Percentiles rank a stretch among this genome's conserved stretches.
These are phyloP conservation scores for Protonibea diacanthus DNA, from an alignment of 2,797 vertebrate species.

Conservation along the genomic window DNA sequence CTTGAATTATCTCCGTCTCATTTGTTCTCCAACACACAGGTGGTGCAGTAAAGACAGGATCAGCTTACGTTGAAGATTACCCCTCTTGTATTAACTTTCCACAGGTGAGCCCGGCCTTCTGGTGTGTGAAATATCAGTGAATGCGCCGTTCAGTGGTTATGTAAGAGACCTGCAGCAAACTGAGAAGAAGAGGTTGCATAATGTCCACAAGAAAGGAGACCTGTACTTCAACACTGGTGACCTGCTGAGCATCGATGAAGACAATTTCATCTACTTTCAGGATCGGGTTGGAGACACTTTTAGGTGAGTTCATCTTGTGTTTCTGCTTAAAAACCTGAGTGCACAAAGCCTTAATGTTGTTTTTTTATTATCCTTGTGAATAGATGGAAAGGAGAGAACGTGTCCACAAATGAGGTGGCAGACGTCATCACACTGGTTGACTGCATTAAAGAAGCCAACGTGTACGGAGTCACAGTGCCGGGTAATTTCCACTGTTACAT, in stretches of 20 bases:
- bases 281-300: slow-evolving; percentile 92
- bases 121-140: slow-evolving; percentile 81
- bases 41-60: neutral
- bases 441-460: slow-evolving; percentile 87
- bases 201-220: slow-evolving; percentile 84
- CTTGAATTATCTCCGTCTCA: neutral
- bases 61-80: neutral
- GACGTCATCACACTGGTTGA: slow-evolving; percentile 82
- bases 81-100: no score
- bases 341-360: neutral
- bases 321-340: neutral
- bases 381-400: slow-evolving; percentile 95
- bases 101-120: slow-evolving; percentile 88
- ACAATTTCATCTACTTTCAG: slow-evolving; percentile 88
- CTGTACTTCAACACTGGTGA: slow-evolving; percentile 89
- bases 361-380: neutral
- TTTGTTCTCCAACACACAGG: neutral
- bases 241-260: slow-evolving; percentile 78
- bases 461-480: slow-evolving; percentile 90
- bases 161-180: slow-evolving; percentile 84
- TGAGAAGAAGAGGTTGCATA: slow-evolving; percentile 86
- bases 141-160: slow-evolving; percentile 86
- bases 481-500: slow-evolving; percentile 74
- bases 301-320: slow-evolving; percentile 73
- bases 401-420: slow-evolving; percentile 90